Conservation (phyloP, 2,113 vertebrate genomes). For the Sardina pilchardus region DNA sequence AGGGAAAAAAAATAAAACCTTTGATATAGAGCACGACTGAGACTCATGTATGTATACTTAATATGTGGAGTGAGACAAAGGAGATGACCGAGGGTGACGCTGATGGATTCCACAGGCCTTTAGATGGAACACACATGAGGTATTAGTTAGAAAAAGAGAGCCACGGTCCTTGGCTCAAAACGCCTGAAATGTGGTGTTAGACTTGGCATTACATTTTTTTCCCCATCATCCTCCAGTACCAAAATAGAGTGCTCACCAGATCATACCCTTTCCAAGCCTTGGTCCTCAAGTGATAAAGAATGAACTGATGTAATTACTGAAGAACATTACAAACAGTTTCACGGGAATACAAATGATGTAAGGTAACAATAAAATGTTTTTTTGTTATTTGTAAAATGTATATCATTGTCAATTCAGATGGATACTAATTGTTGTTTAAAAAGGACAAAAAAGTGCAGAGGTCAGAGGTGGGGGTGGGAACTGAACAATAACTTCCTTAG, state of each 20-base stretch:
- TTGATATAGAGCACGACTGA: background rate
- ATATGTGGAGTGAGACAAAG: background rate
- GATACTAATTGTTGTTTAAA: slow-evolving; percentile 34
- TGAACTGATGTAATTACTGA: background rate
- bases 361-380: background rate
- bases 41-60: background rate
- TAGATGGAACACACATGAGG: background rate
- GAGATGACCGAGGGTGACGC: background rate
- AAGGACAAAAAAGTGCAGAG: slow-evolving; percentile 40
- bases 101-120: background rate
- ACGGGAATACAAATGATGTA: background rate
- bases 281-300: background rate
- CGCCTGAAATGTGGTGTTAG: background rate
- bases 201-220: background rate
- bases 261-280: background rate
- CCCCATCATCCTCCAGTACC: background rate
- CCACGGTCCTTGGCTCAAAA: background rate
- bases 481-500: slow-evolving; percentile 26
- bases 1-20: background rate
- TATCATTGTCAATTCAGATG: slow-evolving; percentile 24
- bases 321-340: background rate
- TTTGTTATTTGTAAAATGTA: background rate
- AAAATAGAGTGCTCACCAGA: background rate
- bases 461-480: background rate
- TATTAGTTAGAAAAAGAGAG: background rate